Evolutionary conservation across 2,888 invertebrate species (phyloP).

Genomic region (Volucella inanis): DNA sequence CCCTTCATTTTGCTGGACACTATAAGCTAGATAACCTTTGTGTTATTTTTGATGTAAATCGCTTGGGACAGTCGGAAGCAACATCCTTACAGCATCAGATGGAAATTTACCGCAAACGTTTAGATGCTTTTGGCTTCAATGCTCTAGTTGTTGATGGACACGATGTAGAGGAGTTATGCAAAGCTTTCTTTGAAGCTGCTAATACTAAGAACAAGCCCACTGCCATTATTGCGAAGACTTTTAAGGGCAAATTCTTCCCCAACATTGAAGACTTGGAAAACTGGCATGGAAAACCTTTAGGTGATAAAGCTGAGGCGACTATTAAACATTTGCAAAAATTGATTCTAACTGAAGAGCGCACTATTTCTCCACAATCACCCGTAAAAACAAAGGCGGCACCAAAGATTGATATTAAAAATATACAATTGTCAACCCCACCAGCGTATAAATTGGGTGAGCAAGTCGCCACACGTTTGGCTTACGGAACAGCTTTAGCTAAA

Average conservation of each 20-base stretch:
- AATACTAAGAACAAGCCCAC: slow-evolving; percentile 92
- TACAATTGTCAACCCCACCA: slow-evolving; percentile 91
- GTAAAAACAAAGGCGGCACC: slow-evolving; percentile 88
- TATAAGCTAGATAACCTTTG: slow-evolving; percentile 98
- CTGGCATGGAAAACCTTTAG: slow-evolving; percentile 99
- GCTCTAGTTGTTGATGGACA: slow-evolving; percentile 98
- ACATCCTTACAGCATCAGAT: slow-evolving; percentile 96
- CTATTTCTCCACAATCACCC: slow-evolving; percentile 86
- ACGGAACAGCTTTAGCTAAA: slow-evolving; percentile 96
- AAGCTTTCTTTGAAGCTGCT: slow-evolving; percentile 93
- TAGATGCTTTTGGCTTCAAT: slow-evolving; percentile 96
- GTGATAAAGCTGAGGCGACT: slow-evolving; percentile 89
- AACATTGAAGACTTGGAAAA: slow-evolving; percentile 96
- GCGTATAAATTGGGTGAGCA: slow-evolving; percentile 90
- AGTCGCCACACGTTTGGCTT: slow-evolving; percentile 96
- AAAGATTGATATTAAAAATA: slow-evolving; percentile 88
- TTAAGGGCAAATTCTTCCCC: slow-evolving; percentile 95
- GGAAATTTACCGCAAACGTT: slow-evolving; percentile 90
- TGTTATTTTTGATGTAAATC: slow-evolving; percentile 98
- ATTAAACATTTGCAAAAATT: slow-evolving; percentile 87
- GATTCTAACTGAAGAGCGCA: slow-evolving; percentile 78
- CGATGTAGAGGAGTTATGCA: slow-evolving; percentile 94
- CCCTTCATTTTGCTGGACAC: slow-evolving; percentile 95
- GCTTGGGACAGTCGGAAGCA: slow-evolving; percentile 98
- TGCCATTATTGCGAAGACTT: slow-evolving; percentile 97